Base-by-base conservation (phyloP, 1,140 invertebrate species). In the Melipona quadrifasciata region DNA sequence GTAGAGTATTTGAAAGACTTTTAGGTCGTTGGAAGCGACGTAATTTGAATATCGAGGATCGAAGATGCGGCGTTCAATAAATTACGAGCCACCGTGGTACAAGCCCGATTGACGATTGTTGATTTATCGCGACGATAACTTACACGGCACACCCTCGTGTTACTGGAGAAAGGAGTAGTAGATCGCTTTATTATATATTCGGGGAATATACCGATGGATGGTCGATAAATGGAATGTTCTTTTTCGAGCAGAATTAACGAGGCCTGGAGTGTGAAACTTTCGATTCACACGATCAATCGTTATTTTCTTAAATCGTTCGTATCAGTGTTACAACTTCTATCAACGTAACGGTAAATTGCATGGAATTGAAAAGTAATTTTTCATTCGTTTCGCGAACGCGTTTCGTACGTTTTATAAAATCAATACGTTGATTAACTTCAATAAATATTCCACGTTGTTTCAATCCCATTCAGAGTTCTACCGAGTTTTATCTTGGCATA, bases 81-180 rank as follows among this genome's bases (percentile, higher is more conserved):
- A 79, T 88, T 84, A 84, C 80, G 61, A 11, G n/a, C 53, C 65
- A 47, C 39, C 80, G 17, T 70, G 34, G 51, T 68, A 74, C 77
- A 34, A 65, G 53, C 57, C 65, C 75, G 85, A 87, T 87, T 86
- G 86, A 87, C 72, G 75, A 34, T 58, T 51, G 31, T 71, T 57
- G 85, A 88, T 84, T 83, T 86, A 87, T 87, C 86, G 58, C 53
- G 31, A 75, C 75, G 76, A 84, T 83, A 86, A 87, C 85, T 84
- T 80, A 68, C 65, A 64, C 27, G 70, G 58, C 65, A 80, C 58
- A 64, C 61, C 58, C 57, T 17, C 51, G n/a, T 16, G 21, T 61
- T 53, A 27, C 39, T 57, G 55, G 31, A n/a, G 80, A 58, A 82
- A 31, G 47, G 31, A 24, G 27, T 67, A 68, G 58, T 31, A 65